Conservation (phyloP, 2,113 vertebrate genomes). For the Micronycteris hirsuta region DNA sequence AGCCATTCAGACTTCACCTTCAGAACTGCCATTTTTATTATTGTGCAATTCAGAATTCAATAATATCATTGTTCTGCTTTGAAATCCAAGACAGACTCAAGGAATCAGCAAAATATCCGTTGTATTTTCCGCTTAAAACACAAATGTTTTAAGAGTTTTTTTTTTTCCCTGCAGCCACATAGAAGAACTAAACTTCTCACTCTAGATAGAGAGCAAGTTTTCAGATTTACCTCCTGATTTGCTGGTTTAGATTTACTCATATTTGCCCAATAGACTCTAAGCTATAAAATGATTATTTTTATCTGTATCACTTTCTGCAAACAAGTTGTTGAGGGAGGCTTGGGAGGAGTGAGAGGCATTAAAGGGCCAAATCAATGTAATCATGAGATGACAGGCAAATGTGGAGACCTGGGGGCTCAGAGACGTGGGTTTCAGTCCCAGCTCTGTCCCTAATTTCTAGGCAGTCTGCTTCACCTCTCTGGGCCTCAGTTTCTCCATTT, state of each 20-base stretch:
- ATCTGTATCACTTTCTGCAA: not conserved
- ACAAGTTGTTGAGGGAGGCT: not conserved
- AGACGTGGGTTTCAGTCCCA: not conserved
- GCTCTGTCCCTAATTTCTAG: not conserved
- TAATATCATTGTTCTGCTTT: not conserved
- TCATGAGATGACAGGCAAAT: not conserved
- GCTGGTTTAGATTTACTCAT: not conserved
- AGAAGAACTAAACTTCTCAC: not conserved
- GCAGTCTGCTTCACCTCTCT: not conserved
- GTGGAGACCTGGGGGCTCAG: not conserved
- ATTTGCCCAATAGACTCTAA: not conserved
- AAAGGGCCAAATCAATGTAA: not conserved
- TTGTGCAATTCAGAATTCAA: not conserved
- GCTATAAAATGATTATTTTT: not conserved
- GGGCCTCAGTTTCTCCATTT: not conserved
- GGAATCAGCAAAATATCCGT: not conserved
- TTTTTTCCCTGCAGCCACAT: not conserved
- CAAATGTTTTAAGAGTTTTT: not conserved
- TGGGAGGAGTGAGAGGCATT: not conserved
- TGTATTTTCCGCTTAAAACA: not conserved
- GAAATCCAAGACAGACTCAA: constrained; percentile 13
- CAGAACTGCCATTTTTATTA: not conserved
- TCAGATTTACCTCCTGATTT: not conserved
- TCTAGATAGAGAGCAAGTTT: not conserved
- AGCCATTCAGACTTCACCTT: not conserved